phyloP scores from a whole-genome alignment of 2,113 vertebrate species.

The Chaetorhynchus papuensis region DNA sequence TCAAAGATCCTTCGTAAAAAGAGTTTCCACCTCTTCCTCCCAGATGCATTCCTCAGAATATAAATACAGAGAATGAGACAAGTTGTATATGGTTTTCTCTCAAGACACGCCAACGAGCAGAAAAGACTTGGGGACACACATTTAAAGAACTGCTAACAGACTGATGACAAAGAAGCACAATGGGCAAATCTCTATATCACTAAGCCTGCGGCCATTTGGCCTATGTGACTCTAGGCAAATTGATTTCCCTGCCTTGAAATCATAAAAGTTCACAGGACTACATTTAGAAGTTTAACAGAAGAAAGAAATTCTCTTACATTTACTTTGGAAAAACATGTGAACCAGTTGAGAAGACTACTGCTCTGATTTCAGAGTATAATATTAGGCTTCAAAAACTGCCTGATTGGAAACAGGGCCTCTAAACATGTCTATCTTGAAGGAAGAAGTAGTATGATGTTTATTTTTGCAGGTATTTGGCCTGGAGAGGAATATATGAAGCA shows the following conservation, averaged over 20 bases:
- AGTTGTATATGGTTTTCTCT: neutral
- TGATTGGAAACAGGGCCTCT: neutral
- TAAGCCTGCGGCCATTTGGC: neutral
- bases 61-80: neutral
- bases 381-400: neutral
- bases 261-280: neutral
- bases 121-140: neutral
- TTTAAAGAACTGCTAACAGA: neutral
- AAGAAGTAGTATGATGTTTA: neutral
- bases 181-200: neutral
- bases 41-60: neutral
- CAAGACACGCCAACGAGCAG: neutral
- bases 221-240: neutral
- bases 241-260: neutral
- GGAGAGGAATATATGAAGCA: neutral
- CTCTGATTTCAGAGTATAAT: neutral
- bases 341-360: neutral
- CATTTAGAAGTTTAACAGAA: neutral
- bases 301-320: neutral
- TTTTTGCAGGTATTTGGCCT: slow-evolving; percentile 22
- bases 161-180: neutral
- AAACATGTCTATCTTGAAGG: neutral
- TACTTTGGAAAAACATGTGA: neutral
- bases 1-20: neutral
- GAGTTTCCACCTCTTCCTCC: neutral